phyloP scores from a whole-genome alignment of 2,797 vertebrate genomes.

The Galago senegalensis region DNA sequence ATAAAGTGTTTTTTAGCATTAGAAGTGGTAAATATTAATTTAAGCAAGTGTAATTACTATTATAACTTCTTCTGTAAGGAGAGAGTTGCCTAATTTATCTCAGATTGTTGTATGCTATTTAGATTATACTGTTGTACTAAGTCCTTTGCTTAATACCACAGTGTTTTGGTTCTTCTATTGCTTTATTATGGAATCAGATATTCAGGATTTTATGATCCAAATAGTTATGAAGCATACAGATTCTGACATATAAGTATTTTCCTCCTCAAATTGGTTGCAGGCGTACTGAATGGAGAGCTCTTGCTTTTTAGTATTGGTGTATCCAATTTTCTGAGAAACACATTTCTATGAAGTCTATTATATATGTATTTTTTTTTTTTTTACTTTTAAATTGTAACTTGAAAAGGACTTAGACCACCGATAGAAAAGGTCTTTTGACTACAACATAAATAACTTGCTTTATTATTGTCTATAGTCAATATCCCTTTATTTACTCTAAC shows the following conservation, averaged over 20 bases:
- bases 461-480: conserved; percentile 9
- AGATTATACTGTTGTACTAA: not conserved
- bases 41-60: conserved; percentile 15
- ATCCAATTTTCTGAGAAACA: conserved; percentile 50
- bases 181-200: conserved; percentile 69
- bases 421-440: conserved; percentile 64
- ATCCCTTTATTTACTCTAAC: not conserved
- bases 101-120: not conserved
- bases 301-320: conserved; percentile 70
- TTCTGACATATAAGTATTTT: not conserved
- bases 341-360: conserved; percentile 37
- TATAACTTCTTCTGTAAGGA: not conserved
- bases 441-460: not conserved
- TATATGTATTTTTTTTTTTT: not conserved
- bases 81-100: conserved; percentile 46
- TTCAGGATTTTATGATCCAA: conserved; percentile 62
- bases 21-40: conserved; percentile 35
- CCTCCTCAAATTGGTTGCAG: conserved; percentile 7
- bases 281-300: conserved; percentile 2
- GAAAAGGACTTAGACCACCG: conserved; percentile 58
- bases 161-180: not conserved
- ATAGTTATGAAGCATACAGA: conserved; percentile 6
- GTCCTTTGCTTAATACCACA: conserved; percentile 51
- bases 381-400: conserved; percentile 72
- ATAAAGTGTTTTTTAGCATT: not conserved